phyloP scores from a whole-genome alignment of 2,113 vertebrate genomes.

The Actenoides hombroni region DNA sequence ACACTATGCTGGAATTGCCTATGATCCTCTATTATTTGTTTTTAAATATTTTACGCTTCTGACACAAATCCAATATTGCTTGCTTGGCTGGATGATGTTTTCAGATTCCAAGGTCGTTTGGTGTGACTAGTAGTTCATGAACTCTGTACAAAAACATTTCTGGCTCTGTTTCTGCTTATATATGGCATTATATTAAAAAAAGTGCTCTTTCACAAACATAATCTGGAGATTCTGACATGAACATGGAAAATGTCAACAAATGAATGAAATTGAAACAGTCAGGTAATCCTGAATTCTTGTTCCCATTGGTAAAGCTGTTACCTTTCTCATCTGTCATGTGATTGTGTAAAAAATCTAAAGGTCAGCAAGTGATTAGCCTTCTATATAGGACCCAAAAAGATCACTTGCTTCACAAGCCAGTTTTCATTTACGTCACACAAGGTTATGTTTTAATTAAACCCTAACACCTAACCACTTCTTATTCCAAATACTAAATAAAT shows the following conservation, averaged over 20 bases:
- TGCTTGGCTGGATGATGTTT: slow-evolving; percentile 27
- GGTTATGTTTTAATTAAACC: not conserved
- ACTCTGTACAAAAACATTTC: not conserved
- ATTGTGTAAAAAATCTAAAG: not conserved
- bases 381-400: not conserved
- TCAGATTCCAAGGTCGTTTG: slow-evolving; percentile 54
- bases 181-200: not conserved
- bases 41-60: slow-evolving; percentile 61
- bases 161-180: not conserved
- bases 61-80: slow-evolving; percentile 64
- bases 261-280: not conserved
- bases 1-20: not conserved
- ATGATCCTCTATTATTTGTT: slow-evolving; percentile 58
- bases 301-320: not conserved
- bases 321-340: not conserved
- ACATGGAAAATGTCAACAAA: not conserved
- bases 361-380: not conserved
- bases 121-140: slow-evolving; percentile 3
- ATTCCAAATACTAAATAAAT: not conserved
- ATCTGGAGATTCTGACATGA: not conserved
- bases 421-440: not conserved
- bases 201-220: not conserved
- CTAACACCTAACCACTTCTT: rapidly evolving
- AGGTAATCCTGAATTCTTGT: not conserved
- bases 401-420: not conserved